These are phyloP conservation scores for Anguilla marmorata DNA, from an alignment of 2,797 vertebrate species.

Conservation along the genomic window DNA sequence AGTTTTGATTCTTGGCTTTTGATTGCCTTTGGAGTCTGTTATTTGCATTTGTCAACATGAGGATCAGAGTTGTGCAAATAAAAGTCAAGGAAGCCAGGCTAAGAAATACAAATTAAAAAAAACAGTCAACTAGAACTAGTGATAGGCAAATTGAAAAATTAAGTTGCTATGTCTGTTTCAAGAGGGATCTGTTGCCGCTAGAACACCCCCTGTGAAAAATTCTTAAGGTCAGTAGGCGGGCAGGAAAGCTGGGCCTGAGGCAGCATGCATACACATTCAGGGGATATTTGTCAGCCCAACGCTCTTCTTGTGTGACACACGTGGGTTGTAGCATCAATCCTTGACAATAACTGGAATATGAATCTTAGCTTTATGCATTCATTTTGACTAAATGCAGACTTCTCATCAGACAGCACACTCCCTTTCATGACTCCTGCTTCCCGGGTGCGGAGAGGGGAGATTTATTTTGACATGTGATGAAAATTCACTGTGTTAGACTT, in stretches of 20 bases:
- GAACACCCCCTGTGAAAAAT: background rate
- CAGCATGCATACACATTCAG: background rate
- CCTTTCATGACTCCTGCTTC: background rate
- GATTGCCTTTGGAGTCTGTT: too few species aligned
- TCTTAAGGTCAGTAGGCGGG: background rate
- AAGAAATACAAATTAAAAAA: too few species aligned
- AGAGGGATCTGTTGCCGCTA: background rate
- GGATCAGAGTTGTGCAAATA: too few species aligned
- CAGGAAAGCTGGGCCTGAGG: background rate
- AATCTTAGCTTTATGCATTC: background rate
- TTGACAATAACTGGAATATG: background rate
- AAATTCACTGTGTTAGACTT: background rate
- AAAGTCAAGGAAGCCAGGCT: too few species aligned
- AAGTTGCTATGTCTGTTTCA: too few species aligned
- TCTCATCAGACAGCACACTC: background rate
- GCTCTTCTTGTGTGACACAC: background rate
- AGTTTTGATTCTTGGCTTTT: too few species aligned
- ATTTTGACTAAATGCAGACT: background rate
- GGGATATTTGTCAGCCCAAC: background rate
- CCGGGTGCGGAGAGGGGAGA: background rate
- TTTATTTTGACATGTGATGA: background rate
- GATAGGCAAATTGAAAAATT: too few species aligned
- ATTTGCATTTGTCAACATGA: too few species aligned
- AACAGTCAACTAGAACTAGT: too few species aligned
- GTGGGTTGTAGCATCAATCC: background rate